Percentiles rank a stretch among this genome's conserved stretches.
phyloP scores from a whole-genome alignment of 2,888 invertebrate species.

The Melanargia galathea region DNA sequence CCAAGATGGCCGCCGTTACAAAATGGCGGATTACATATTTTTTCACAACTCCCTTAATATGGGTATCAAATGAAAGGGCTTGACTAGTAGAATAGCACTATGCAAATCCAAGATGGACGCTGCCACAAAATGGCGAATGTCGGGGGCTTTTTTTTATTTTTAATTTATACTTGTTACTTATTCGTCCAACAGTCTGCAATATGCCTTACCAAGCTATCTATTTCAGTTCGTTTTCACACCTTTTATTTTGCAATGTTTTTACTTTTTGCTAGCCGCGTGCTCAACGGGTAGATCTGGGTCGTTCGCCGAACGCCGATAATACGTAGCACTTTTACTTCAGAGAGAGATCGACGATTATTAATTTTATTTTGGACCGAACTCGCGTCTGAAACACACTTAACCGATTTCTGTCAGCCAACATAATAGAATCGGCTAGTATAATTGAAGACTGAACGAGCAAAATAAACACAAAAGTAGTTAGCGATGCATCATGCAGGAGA shows the following conservation, averaged over 20 bases:
- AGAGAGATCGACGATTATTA: conserved; percentile 63
- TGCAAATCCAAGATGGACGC: too few species aligned
- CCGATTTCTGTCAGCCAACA: conserved; percentile 40
- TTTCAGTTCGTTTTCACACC: conserved; percentile 62
- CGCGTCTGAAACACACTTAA: conserved; percentile 42
- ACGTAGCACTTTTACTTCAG: conserved; percentile 73
- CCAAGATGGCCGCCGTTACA: too few species aligned
- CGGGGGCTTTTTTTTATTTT: too few species aligned
- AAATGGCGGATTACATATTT: too few species aligned
- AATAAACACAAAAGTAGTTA: conserved; percentile 41
- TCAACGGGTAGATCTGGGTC: conserved; percentile 67
- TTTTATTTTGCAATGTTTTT: conserved; percentile 64
- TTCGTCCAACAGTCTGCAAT: conserved; percentile 23
- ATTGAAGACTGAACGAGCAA: conserved; percentile 46
- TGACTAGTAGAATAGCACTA: too few species aligned
- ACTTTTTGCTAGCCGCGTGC: conserved; percentile 57
- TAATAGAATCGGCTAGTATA: conserved; percentile 40
- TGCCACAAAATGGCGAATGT: too few species aligned
- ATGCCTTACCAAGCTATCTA: conserved; percentile 45
- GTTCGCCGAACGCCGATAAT: conserved; percentile 65
- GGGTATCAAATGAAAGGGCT: too few species aligned
- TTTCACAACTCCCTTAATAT: too few species aligned
- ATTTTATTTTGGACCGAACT: conserved; percentile 54
- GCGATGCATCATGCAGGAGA: conserved; percentile 24
- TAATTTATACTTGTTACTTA: too few species aligned